A percentile compares a stretch with the other conserved stretches of the same genome.
phyloP scores from a whole-genome alignment of 2,113 vertebrate genomes.

The Parotia lawesii region DNA sequence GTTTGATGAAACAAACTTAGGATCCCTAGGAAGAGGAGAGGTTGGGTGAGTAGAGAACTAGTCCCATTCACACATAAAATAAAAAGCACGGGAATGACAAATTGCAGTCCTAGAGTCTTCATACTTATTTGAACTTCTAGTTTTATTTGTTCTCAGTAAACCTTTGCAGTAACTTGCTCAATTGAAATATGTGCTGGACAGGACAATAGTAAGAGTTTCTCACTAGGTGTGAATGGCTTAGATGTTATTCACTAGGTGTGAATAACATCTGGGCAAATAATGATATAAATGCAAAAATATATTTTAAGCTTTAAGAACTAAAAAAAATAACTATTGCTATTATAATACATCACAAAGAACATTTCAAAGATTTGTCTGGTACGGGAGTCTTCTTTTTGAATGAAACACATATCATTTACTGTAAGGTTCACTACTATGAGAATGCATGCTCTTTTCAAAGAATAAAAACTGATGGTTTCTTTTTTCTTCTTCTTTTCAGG shows the following conservation, averaged over 20 bases:
- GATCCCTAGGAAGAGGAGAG: background rate
- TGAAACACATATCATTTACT: background rate
- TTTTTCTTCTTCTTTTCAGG: conserved; percentile 71
- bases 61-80: background rate
- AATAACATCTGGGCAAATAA: background rate
- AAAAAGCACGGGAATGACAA: background rate
- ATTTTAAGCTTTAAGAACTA: background rate
- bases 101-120: background rate
- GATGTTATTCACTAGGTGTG: background rate
- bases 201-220: background rate
- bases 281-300: background rate
- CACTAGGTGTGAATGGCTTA: background rate
- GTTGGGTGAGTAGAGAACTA: background rate
- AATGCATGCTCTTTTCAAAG: background rate
- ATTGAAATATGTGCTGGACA: background rate
- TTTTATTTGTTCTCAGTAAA: background rate
- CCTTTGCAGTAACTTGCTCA: background rate
- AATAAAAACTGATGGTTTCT: background rate
- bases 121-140: background rate
- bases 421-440: background rate
- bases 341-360: background rate
- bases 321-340: background rate
- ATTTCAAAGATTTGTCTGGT: background rate
- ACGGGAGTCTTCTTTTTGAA: background rate
- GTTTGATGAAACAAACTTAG: background rate